Evolutionary conservation across 2,888 invertebrate genomes (phyloP), one percentile per base, ranked within the genome.

Genomic region (Nowickia ferox): DNA sequence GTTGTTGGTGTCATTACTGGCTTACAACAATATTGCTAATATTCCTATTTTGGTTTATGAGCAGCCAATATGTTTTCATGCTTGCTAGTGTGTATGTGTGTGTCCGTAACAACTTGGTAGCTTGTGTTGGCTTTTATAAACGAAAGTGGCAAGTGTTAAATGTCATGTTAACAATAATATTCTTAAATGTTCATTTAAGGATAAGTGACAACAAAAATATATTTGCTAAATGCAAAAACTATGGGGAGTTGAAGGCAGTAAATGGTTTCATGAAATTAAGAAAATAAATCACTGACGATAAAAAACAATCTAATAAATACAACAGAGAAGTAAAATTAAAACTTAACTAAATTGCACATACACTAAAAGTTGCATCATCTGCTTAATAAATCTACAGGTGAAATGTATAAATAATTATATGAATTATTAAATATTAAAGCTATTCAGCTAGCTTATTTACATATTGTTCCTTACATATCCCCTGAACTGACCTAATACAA

Each of bases 131-230:
- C 17, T 19, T 71, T 53, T 15, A 30, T 46, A 63, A 78, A 30
- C 57, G 81, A 85, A 85, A 74, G 72, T 85, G 77, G 72, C 81
- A 85, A 82, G 81, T 85, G 84, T 85, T 85, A 85, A 74, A 78
- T 78, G 84, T 82, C 81, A 81, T 85, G 84, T 85, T 68, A 81
- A 85, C 84, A 85, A 78, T 74, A 78, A 82, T 77, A 66, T 77
- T 81, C 72, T 81, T 74, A 77, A 84, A 68, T 84, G 72, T 75
- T 81, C 53, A 61, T 61, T 71, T 76, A 59, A 76, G 65, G 44
- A 71, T 78, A 80, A 61, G 63, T 81, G 72, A 79, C 84, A 84
- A 40, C 15, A 9, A 48, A 61, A 51, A 59, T 61, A 9, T 40
- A 72, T 72, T 72, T 61, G 46, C 51, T 63, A 51, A 63, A 63